phyloP scores from a whole-genome alignment of 2,888 invertebrate species.

The Campopleginae sp. region DNA sequence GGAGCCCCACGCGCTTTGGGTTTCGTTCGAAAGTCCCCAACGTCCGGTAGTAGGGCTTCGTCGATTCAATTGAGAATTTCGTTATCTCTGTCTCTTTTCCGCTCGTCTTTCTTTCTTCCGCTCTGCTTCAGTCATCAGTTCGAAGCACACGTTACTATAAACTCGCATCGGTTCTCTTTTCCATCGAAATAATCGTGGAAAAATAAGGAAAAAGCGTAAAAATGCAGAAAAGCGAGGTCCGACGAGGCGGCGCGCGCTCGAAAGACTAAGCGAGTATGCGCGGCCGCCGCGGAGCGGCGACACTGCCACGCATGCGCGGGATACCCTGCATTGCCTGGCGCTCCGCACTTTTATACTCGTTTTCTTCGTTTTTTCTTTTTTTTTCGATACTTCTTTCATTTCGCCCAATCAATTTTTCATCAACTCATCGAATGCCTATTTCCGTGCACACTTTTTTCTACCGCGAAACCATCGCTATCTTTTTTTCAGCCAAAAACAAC shows the following conservation, averaged over 20 bases:
- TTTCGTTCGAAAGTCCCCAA: conserved; percentile 46
- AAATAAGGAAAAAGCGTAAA: neutral
- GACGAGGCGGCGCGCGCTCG: conserved; percentile 23
- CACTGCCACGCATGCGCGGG: conserved; percentile 58
- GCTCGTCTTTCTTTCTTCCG: conserved; percentile 2
- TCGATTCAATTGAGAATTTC: conserved; percentile 64
- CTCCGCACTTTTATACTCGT: conserved; percentile 49
- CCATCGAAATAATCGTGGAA: conserved; percentile 52
- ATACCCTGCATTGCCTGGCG: conserved; percentile 56
- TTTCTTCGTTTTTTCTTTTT: conserved; percentile 18
- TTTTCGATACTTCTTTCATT: neutral
- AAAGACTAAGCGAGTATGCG: neutral
- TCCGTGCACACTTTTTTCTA: neutral
- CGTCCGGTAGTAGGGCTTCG: conserved; percentile 66
- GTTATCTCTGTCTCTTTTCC: conserved; percentile 51
- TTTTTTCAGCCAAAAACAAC: neutral
- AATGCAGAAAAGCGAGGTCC: conserved; percentile 46
- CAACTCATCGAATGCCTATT: neutral
- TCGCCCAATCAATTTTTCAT: conserved; percentile 10
- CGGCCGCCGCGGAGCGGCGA: conserved; percentile 46
- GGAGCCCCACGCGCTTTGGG: conserved; percentile 29
- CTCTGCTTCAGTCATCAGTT: conserved; percentile 38
- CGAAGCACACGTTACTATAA: conserved; percentile 26
- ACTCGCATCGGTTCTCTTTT: conserved; percentile 1
- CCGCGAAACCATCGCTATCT: neutral